These are phyloP conservation scores for Andrena minutula DNA, from an alignment of 2,888 invertebrate species.

Conservation along the genomic window DNA sequence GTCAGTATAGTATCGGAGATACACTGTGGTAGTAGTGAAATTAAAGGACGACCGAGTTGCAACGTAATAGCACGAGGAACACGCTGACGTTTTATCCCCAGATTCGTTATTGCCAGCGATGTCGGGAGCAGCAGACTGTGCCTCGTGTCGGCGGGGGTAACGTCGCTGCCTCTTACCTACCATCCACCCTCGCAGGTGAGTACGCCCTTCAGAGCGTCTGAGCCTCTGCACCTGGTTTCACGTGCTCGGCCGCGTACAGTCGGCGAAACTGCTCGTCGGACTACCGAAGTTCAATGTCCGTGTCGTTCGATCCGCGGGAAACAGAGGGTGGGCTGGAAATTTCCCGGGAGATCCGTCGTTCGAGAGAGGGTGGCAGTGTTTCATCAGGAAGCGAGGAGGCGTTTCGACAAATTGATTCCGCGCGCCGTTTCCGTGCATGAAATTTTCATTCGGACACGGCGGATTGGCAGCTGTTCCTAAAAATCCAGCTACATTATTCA, in stretches of 20 bases:
- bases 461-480: neutral
- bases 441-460: slow-evolving; percentile 19
- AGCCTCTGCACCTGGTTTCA: slow-evolving; percentile 55
- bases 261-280: slow-evolving; percentile 45
- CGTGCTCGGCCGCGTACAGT: slow-evolving; percentile 40
- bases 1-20: too few relatives aligned
- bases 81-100: slow-evolving; percentile 28
- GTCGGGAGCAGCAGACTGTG: slow-evolving; percentile 46
- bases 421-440: slow-evolving; percentile 9
- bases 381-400: slow-evolving; percentile 6
- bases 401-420: slow-evolving; percentile 44
- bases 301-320: slow-evolving; percentile 42
- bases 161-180: slow-evolving; percentile 51
- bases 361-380: neutral
- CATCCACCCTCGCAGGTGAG: slow-evolving; percentile 51
- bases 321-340: slow-evolving; percentile 30
- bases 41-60: slow-evolving; percentile 29
- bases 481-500: too few relatives aligned
- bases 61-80: slow-evolving; percentile 14
- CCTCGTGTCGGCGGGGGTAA: slow-evolving; percentile 58
- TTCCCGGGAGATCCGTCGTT: slow-evolving; percentile 45
- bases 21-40: neutral
- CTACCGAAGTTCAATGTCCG: slow-evolving; percentile 59
- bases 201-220: slow-evolving; percentile 65
- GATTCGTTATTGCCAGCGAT: slow-evolving; percentile 47